Evolutionary conservation across 2,113 vertebrate genomes (phyloP).

Genomic region (Eidolon helvum): DNA sequence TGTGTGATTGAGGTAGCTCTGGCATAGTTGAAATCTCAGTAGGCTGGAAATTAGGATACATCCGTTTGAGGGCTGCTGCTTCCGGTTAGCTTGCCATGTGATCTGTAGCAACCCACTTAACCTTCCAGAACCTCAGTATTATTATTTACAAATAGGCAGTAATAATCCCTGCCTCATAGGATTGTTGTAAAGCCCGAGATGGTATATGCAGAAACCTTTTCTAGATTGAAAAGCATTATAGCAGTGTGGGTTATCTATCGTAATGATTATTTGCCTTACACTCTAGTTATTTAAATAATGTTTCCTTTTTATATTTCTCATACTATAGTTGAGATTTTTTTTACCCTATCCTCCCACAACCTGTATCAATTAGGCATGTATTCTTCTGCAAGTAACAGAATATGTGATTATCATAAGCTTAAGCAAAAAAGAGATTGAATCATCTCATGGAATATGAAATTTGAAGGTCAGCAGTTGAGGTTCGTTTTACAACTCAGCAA

Average conservation of each 20-base stretch:
- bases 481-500: not conserved
- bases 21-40: not conserved
- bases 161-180: not conserved
- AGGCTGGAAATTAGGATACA: not conserved
- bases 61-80: not conserved
- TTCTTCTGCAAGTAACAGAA: not conserved
- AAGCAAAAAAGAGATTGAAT: not conserved
- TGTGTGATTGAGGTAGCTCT: not conserved
- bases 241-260: not conserved
- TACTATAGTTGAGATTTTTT: not conserved
- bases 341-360: not conserved
- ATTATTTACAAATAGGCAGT: conserved; percentile 22
- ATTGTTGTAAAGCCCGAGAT: not conserved
- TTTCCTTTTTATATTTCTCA: not conserved
- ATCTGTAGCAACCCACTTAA: not conserved
- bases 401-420: not conserved
- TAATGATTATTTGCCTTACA: not conserved
- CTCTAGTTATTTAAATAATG: not conserved
- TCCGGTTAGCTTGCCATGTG: not conserved
- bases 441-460: not conserved
- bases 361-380: not conserved
- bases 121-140: not conserved
- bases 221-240: not conserved
- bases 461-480: not conserved
- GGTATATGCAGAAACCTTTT: not conserved